phyloP scores from a whole-genome alignment of 2,113 vertebrate species.

The Meles meles region DNA sequence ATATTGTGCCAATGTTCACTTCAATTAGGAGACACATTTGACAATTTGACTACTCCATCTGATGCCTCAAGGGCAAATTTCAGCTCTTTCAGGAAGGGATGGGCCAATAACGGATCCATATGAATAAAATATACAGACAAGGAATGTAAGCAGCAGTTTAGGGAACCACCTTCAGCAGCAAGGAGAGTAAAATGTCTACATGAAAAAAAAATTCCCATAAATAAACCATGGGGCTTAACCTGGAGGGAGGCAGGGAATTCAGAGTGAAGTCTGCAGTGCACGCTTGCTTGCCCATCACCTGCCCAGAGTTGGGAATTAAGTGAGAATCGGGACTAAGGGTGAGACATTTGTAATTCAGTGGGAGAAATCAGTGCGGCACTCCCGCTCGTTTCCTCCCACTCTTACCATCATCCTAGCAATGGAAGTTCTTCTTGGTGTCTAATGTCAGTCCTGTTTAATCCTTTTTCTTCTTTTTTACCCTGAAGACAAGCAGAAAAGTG shows the following conservation, averaged over 20 bases:
- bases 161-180: slow-evolving; percentile 60
- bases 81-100: slow-evolving; percentile 80
- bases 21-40: slow-evolving; percentile 85
- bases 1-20: slow-evolving; percentile 83
- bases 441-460: not conserved
- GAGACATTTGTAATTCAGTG: not conserved
- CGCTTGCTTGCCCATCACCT: not conserved
- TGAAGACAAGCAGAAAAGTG: not conserved
- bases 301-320: not conserved
- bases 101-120: slow-evolving; percentile 73
- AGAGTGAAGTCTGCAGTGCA: not conserved
- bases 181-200: slow-evolving; percentile 70
- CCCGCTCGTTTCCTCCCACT: not conserved
- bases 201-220: slow-evolving; percentile 27
- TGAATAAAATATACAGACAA: slow-evolving; percentile 81
- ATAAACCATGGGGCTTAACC: slow-evolving; percentile 56
- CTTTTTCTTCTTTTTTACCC: not conserved
- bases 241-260: not conserved
- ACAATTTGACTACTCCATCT: slow-evolving; percentile 87
- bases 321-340: not conserved
- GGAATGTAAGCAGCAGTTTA: slow-evolving; percentile 72
- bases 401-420: not conserved
- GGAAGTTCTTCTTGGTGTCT: not conserved
- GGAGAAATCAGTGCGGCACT: not conserved
- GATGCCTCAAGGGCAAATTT: slow-evolving; percentile 88